A percentile compares a stretch with the other conserved stretches of the same genome.
These are phyloP conservation scores for Podarcis lilfordi DNA, from an alignment of 2,797 vertebrate genomes.

Conservation along the genomic window DNA sequence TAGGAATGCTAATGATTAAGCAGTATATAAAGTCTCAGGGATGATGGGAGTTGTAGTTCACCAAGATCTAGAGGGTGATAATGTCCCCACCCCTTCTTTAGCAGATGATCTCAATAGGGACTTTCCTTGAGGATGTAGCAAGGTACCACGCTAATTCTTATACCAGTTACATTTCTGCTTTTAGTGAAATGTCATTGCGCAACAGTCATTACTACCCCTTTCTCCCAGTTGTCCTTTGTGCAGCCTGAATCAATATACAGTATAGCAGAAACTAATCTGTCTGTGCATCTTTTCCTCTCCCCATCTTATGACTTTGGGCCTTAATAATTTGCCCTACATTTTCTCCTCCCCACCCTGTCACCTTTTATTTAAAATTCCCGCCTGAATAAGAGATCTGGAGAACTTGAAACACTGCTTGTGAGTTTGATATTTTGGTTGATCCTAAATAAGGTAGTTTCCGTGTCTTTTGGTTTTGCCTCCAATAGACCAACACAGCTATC, in stretches of 20 bases:
- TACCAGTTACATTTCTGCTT: neutral
- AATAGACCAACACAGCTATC: neutral
- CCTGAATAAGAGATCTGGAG: neutral
- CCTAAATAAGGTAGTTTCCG: neutral
- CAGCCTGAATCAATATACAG: neutral
- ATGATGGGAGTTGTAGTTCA: no score
- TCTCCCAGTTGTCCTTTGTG: neutral
- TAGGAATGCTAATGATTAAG: no score
- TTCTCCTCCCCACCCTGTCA: neutral
- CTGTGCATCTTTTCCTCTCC: neutral
- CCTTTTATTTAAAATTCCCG: neutral
- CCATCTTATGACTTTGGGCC: neutral
- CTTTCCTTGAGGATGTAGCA: neutral
- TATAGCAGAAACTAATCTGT: neutral
- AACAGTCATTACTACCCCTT: neutral
- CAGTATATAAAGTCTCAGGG: no score
- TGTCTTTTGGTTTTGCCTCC: neutral
- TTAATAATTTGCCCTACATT: neutral
- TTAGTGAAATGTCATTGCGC: no score
- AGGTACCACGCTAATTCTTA: neutral
- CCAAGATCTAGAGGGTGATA: no score
- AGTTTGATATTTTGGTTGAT: neutral
- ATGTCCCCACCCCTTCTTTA: neutral
- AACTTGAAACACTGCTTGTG: neutral
- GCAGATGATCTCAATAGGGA: neutral